phyloP scores from a whole-genome alignment of 1,140 invertebrate genomes.

The Apis mellifera region Amel_HAv3.1 CM009942.2:4478501-4479000 shows the following conservation, averaged over 20 bases:
- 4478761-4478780: conserved; percentile 52
- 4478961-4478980: background rate
- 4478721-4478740: conserved; percentile 28
- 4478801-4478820: conserved; percentile 42
- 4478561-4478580: background rate
- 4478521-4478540: conserved; percentile 33
- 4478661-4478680: conserved; percentile 70
- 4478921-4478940: background rate
- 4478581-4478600: conserved; percentile 6
- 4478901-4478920: background rate
- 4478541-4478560: conserved; percentile 8
- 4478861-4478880: conserved; percentile 45
- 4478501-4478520: background rate
- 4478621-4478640: conserved; percentile 28
- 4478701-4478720: conserved; percentile 34
- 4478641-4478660: conserved; percentile 64
- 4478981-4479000: background rate
- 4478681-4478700: conserved; percentile 64
- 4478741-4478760: conserved; percentile 63
- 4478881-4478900: conserved; percentile 31
- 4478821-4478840: conserved; percentile 2
- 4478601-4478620: conserved; percentile 41
- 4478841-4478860: conserved; percentile 13
- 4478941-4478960: background rate
- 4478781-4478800: conserved; percentile 63